A percentile compares a stretch with the other conserved stretches of the same genome.
These are phyloP conservation scores for Lerema accius DNA, from an alignment of 1,140 invertebrate genomes.

Conservation along the genomic window DNA sequence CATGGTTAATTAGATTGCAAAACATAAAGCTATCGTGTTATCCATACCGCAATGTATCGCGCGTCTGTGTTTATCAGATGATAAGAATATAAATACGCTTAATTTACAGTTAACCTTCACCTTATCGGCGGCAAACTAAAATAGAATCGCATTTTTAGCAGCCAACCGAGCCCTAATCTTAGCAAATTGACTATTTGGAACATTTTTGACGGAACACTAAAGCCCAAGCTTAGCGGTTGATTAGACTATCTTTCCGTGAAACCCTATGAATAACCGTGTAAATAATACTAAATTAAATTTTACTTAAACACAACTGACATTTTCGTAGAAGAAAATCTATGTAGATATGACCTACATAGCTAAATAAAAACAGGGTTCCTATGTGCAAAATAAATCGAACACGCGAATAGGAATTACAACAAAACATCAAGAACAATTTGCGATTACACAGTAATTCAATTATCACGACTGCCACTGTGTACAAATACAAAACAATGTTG, in stretches of 20 bases:
- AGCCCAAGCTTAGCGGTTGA: too few relatives aligned
- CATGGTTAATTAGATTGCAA: neutral
- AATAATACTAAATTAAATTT: too few relatives aligned
- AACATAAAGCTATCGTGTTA: neutral
- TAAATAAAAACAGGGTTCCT: too few relatives aligned
- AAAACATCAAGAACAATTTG: neutral
- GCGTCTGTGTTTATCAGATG: neutral
- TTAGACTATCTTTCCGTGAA: too few relatives aligned
- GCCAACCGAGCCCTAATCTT: neutral
- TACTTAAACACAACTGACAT: too few relatives aligned
- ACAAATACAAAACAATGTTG: slow-evolving; percentile 37
- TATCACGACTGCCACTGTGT: neutral
- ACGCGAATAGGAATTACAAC: neutral
- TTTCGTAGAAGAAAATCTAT: too few relatives aligned
- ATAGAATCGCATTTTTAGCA: slow-evolving; percentile 48
- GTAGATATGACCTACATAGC: too few relatives aligned
- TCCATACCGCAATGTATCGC: neutral
- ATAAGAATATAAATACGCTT: slow-evolving; percentile 20
- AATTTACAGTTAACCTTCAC: slow-evolving; percentile 60
- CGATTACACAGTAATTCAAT: slow-evolving; percentile 8
- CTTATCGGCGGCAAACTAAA: slow-evolving; percentile 54
- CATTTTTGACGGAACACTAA: too few relatives aligned
- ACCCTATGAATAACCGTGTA: too few relatives aligned
- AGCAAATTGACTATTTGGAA: too few relatives aligned
- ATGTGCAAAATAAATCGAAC: slow-evolving; percentile 2